These are phyloP conservation scores for Cantharis rustica DNA, from an alignment of 2,888 invertebrate species.

Conservation along the genomic window DNA sequence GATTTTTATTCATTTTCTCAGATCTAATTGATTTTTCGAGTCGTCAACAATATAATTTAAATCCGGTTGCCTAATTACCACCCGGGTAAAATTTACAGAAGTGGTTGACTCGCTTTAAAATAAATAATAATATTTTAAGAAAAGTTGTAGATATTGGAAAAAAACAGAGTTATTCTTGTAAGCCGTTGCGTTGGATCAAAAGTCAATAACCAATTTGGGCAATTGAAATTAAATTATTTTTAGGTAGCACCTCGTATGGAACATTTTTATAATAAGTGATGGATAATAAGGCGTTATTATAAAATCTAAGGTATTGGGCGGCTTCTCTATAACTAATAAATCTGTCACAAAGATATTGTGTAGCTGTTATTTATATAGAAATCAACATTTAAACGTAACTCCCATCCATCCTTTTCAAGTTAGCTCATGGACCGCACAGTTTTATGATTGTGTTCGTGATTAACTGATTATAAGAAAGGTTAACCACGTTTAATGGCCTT, in stretches of 20 bases:
- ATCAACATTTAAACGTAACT: conserved; percentile 55
- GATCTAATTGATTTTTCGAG: too few species aligned
- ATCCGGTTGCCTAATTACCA: too few species aligned
- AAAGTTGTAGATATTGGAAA: too few species aligned
- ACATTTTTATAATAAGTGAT: conserved; percentile 47
- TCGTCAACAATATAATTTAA: too few species aligned
- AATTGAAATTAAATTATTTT: neutral
- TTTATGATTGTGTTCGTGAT: conserved; percentile 34
- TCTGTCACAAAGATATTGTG: conserved; percentile 57
- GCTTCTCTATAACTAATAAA: conserved; percentile 54
- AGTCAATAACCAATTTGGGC: neutral
- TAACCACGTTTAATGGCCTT: conserved; percentile 26
- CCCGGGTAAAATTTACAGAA: too few species aligned
- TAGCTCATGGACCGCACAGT: conserved; percentile 12
- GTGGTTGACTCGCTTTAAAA: too few species aligned
- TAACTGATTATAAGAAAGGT: conserved; percentile 33
- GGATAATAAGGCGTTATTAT: conserved; percentile 52
- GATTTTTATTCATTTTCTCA: too few species aligned
- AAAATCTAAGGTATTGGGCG: conserved; percentile 54
- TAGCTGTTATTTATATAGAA: conserved; percentile 57
- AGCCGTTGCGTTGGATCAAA: too few species aligned
- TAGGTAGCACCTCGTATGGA: conserved; percentile 23
- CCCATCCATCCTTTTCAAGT: conserved; percentile 50
- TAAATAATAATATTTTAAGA: too few species aligned
- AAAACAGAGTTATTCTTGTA: too few species aligned